A percentile compares a stretch with the other conserved stretches of the same genome.
Conservation (phyloP, 2,888 invertebrate genomes). For the Stratiomys singularior region DNA sequence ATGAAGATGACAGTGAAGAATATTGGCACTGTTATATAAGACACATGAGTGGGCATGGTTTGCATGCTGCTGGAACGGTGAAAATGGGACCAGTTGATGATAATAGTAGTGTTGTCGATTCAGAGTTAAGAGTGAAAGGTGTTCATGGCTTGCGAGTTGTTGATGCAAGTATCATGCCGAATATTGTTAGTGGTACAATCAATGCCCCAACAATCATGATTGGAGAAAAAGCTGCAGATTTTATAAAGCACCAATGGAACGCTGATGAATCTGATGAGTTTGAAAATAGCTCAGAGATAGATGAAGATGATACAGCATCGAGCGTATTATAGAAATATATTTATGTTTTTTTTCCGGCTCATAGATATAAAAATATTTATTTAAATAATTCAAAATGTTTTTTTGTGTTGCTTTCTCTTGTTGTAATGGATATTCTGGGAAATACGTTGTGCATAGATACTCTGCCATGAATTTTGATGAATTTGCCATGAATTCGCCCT, state of each 20-base stretch:
- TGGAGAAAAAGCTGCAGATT: slow-evolving; percentile 77
- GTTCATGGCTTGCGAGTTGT: slow-evolving; percentile 69
- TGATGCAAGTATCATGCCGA: slow-evolving; percentile 76
- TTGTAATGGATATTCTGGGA: no score
- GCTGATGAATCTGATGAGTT: no score
- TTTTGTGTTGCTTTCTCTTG: no score
- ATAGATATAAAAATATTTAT: no score
- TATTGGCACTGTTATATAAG: slow-evolving; percentile 88
- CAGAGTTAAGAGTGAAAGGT: slow-evolving; percentile 65
- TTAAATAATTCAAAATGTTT: no score
- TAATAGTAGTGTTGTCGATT: slow-evolving; percentile 65
- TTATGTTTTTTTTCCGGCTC: no score
- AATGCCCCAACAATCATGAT: slow-evolving; percentile 77
- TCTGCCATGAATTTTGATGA: no score
- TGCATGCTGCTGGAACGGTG: slow-evolving; percentile 76
- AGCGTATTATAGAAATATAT: no score
- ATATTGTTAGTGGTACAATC: slow-evolving; percentile 73
- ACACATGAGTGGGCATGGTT: slow-evolving; percentile 80
- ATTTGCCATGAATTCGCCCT: no score
- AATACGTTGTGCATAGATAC: no score
- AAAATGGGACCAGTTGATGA: slow-evolving; percentile 71
- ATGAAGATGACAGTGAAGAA: slow-evolving; percentile 76
- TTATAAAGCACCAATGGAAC: slow-evolving; percentile 66
- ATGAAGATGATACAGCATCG: no score
- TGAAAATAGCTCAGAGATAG: no score